phyloP scores from a whole-genome alignment of 2,113 vertebrate species.

The Lepidothrix coronata region DNA sequence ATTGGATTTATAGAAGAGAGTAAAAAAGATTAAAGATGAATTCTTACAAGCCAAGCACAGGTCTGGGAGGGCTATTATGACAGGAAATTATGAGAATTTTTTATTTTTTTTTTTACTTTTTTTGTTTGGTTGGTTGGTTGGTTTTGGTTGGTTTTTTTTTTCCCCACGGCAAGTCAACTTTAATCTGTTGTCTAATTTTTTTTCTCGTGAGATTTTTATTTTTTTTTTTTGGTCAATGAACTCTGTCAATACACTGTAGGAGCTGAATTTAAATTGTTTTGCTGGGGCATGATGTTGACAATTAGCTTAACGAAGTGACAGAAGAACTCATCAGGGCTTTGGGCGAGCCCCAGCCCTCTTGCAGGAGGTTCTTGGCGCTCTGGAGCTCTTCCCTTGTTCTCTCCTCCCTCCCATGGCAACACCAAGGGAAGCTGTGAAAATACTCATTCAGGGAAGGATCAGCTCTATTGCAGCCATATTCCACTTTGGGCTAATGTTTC shows the following conservation, averaged over 20 bases:
- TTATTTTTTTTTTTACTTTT: neutral
- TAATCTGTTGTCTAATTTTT: neutral
- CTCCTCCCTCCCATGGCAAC: neutral
- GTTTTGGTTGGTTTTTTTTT: neutral
- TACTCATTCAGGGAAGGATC: neutral
- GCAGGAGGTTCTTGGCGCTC: neutral
- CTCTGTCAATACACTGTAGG: conserved; percentile 25
- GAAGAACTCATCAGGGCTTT: conserved; percentile 25
- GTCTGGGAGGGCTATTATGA: conserved; percentile 52
- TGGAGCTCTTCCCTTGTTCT: neutral
- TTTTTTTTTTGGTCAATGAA: neutral
- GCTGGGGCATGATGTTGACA: neutral
- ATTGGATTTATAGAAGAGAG: conserved; percentile 67
- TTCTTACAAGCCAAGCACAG: conserved; percentile 51
- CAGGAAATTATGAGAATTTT: conserved; percentile 58
- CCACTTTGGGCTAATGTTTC: neutral
- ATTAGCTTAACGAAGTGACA: conserved; percentile 47
- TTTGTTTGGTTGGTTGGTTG: neutral
- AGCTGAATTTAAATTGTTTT: conserved; percentile 29
- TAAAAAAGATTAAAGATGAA: conserved; percentile 62
- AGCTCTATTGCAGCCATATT: neutral
- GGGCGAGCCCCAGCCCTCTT: neutral
- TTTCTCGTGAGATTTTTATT: neutral
- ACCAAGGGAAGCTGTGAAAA: neutral
- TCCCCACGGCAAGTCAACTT: neutral